These are phyloP conservation scores for Nebria salina DNA, from an alignment of 2,888 invertebrate genomes.

Conservation along the genomic window DNA sequence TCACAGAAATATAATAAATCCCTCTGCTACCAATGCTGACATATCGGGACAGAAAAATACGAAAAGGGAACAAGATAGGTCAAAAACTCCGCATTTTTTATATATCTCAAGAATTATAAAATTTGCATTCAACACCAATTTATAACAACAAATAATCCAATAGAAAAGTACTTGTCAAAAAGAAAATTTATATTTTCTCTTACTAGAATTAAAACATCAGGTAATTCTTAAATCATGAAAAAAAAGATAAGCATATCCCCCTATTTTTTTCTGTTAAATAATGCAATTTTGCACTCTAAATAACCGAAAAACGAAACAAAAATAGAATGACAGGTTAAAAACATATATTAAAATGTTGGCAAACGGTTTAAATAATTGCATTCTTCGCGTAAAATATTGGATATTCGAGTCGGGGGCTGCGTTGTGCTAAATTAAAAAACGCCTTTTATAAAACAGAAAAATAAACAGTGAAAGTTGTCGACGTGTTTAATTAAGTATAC, in stretches of 20 bases:
- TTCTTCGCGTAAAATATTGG: slow-evolving; percentile 46
- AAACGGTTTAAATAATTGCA: slow-evolving; percentile 44
- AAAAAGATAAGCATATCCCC: background rate
- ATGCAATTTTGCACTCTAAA: background rate
- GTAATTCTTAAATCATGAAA: background rate
- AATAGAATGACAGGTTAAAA: background rate
- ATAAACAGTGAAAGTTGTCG: slow-evolving; percentile 40
- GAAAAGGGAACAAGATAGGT: background rate
- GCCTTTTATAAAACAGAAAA: slow-evolving; percentile 43
- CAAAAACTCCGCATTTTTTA: too few relatives aligned
- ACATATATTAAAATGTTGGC: slow-evolving; percentile 46
- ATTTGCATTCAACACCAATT: too few relatives aligned
- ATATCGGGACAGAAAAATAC: background rate
- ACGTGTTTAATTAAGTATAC: slow-evolving; percentile 46
- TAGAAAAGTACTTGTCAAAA: too few relatives aligned
- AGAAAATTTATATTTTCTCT: too few relatives aligned
- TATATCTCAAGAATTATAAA: too few relatives aligned
- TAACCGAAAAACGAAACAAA: background rate
- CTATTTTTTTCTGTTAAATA: background rate
- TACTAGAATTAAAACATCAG: background rate
- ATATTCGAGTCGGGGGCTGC: slow-evolving; percentile 34
- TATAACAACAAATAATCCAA: too few relatives aligned
- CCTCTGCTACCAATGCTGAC: background rate
- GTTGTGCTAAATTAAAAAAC: slow-evolving; percentile 44
- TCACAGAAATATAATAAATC: background rate